These are phyloP conservation scores for Seriola quinqueradiata DNA, from an alignment of 2,113 vertebrate species.

Conservation along the genomic window DNA sequence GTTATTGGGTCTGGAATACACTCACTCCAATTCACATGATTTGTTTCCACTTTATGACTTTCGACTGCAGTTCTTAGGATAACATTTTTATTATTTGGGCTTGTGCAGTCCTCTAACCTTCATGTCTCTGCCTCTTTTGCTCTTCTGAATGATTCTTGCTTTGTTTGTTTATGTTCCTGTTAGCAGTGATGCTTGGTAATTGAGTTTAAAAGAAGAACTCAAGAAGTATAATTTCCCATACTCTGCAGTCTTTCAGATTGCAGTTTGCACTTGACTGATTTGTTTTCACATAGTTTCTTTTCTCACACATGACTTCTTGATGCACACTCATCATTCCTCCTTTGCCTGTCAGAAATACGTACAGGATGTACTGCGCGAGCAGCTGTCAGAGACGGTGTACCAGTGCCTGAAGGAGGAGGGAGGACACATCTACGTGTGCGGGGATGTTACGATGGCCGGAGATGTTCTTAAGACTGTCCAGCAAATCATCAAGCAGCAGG, in stretches of 20 bases:
- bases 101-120: not conserved
- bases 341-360: constrained; percentile 92
- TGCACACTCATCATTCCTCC: constrained; percentile 35
- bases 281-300: constrained; percentile 20
- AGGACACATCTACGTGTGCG: constrained; percentile 97
- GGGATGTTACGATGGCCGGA: constrained; percentile 97
- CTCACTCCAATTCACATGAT: not conserved
- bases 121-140: not conserved
- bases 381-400: constrained; percentile 91
- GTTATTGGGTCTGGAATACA: not conserved
- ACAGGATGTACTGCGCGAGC: constrained; percentile 94
- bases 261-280: constrained; percentile 9
- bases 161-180: not conserved
- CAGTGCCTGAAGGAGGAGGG: constrained; percentile 91
- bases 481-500: constrained; percentile 91
- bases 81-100: too few species aligned
- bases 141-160: not conserved
- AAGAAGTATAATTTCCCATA: not conserved
- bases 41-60: not conserved
- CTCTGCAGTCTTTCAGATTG: not conserved
- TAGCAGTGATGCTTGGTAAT: not conserved
- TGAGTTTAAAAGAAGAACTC: not conserved
- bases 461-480: constrained; percentile 97
- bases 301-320: constrained; percentile 5
- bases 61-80: not conserved